Base-by-base conservation (phyloP, 2,113 vertebrate genomes). In the Sphaerodactylus townsendi region DNA sequence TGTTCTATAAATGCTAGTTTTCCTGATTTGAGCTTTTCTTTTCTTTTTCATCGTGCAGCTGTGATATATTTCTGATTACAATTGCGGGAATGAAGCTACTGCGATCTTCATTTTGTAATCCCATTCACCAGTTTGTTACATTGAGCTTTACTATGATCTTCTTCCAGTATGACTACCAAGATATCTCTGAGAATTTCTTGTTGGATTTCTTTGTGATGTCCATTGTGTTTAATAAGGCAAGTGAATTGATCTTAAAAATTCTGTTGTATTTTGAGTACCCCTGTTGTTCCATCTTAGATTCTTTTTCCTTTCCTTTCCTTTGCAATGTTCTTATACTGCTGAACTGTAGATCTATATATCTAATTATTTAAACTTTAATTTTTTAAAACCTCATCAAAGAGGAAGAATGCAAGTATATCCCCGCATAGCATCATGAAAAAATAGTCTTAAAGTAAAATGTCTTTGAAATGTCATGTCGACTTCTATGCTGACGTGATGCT, bases 121-220 rank as follows among this genome's bases (percentile, higher is more conserved):
- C 98, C 1, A 97, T 96, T 81, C 97, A 97, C 93, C 99, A 99
- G 76, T 99, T 98, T 90, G 93, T 98, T 85, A 97, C 96, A 48
- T 93, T 99, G 91, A 95, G 97, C 91, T 99, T 99, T 91, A 98
- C 98, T 0, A 96, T 98, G 3, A 85, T 99, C 90, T 99, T 99
- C 92, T 99, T 99, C 95, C 95, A 96, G 83, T 99, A 98, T n/a
- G 99, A 99, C 95, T 99, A 95, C 91, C 97, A 96, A n/a, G 94
- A 92, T 10, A 92, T 97, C 88, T 99, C 98, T 0, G 98, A 99
- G 94, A 98, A 98, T 85, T 99, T 99, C 93, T 94, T 99, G 89
- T 94, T 99, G 87, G 97, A 99, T 96, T 99, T 99, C 96, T 99
- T 98, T 95, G 86, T 99, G 92, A 97, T 99, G 96, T 98, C 98